Percentiles rank a stretch among this genome's conserved stretches.
These are phyloP conservation scores for Miichthys miiuy DNA, from an alignment of 2,797 vertebrate genomes.

Conservation along the genomic window DNA sequence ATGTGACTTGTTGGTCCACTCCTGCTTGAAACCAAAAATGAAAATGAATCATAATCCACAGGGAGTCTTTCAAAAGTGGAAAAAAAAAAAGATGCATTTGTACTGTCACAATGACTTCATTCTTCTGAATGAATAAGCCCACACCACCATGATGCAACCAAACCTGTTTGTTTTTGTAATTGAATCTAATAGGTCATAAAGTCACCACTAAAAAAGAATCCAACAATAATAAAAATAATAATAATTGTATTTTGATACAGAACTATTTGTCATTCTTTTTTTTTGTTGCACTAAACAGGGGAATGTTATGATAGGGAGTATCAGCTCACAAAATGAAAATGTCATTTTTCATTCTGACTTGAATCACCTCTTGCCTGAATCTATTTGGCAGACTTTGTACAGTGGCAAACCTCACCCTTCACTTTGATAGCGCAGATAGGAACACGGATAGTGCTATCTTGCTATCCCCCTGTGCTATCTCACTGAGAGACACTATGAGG, in stretches of 20 bases:
- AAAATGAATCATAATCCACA: neutral
- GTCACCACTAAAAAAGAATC: neutral
- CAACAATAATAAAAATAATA: neutral
- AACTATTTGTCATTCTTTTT: neutral
- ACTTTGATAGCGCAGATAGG: slow-evolving; percentile 58
- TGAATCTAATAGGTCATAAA: neutral
- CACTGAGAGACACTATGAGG: slow-evolving; percentile 67
- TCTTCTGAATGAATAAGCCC: neutral
- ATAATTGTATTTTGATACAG: neutral
- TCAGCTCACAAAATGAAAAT: slow-evolving; percentile 29
- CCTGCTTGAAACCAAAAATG: slow-evolving; percentile 1
- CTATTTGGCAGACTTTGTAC: slow-evolving; percentile 50
- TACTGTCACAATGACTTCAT: neutral
- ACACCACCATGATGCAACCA: neutral
- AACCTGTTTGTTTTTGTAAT: neutral
- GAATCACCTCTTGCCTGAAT: slow-evolving; percentile 37
- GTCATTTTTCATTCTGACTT: slow-evolving; percentile 32
- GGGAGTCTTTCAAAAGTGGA: neutral
- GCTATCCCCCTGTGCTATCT: slow-evolving; percentile 73
- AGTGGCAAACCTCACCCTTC: slow-evolving; percentile 38
- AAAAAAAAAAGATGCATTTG: neutral
- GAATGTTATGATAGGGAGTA: neutral
- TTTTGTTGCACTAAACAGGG: neutral
- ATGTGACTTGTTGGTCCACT: neutral
- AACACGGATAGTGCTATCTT: slow-evolving; percentile 66